phyloP scores from a whole-genome alignment of 2,113 vertebrate genomes.

The Sphaerodactylus townsendi region DNA sequence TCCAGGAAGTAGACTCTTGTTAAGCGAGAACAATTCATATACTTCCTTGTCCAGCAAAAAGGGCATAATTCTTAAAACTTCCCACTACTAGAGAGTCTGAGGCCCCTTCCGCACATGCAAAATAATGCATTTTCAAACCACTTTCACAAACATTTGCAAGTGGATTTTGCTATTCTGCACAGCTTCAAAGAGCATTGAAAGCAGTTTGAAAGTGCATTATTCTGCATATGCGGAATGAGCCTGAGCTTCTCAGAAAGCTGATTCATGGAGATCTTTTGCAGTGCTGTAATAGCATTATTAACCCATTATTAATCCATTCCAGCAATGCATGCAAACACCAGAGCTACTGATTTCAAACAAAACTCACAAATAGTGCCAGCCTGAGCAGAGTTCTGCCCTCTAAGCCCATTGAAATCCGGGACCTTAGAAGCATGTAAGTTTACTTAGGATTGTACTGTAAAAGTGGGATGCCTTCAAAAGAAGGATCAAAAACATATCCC shows the following conservation, averaged over 20 bases:
- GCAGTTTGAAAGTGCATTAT: too few species aligned
- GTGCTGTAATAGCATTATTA: neutral
- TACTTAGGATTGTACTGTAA: neutral
- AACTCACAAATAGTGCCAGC: constrained; percentile 1
- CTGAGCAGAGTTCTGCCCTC: too few species aligned
- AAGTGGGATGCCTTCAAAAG: constrained; percentile 32
- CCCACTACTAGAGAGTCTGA: neutral
- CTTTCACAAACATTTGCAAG: too few species aligned
- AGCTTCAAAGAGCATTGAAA: too few species aligned
- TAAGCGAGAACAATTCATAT: neutral
- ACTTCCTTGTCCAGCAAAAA: neutral
- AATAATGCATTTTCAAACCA: too few species aligned
- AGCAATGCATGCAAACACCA: neutral
- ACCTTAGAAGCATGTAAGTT: too few species aligned
- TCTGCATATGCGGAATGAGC: too few species aligned
- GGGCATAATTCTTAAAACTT: neutral
- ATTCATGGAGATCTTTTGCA: neutral
- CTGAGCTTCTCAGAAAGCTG: neutral
- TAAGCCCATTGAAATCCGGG: too few species aligned
- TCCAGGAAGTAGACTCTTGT: neutral
- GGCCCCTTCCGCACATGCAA: too few species aligned
- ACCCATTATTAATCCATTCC: neutral
- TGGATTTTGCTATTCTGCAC: too few species aligned
- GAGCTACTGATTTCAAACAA: neutral
- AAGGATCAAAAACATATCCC: constrained; percentile 15